Conservation (phyloP, 2,797 vertebrate genomes). For the Telmatherina bonti region DNA sequence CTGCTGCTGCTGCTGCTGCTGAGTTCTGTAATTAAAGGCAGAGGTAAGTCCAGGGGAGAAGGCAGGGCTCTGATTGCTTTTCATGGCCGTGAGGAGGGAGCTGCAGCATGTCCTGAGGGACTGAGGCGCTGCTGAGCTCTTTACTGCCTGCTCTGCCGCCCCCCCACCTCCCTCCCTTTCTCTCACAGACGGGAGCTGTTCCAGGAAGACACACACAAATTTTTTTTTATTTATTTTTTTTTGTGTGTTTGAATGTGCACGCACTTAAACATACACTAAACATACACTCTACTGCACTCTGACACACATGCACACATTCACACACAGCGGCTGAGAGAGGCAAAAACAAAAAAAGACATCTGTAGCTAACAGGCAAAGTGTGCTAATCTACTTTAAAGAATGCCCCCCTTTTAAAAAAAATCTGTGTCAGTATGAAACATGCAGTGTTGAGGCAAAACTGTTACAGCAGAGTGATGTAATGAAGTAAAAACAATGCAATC, state of each 20-base stretch:
- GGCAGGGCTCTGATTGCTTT: slow-evolving; percentile 85
- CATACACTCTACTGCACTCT: slow-evolving; percentile 3
- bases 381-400: slow-evolving; percentile 72
- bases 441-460: slow-evolving; percentile 54
- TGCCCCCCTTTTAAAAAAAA: slow-evolving; percentile 56
- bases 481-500: slow-evolving; percentile 67
- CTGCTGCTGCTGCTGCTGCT: slow-evolving; percentile 36
- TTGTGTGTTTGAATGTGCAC: slow-evolving; percentile 9
- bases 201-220: slow-evolving; percentile 66
- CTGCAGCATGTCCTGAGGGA: slow-evolving; percentile 79
- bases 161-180: slow-evolving; percentile 12
- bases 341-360: slow-evolving; percentile 56
- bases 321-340: slow-evolving; percentile 49
- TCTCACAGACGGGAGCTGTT: slow-evolving; percentile 50
- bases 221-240: slow-evolving; percentile 53
- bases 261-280: no score
- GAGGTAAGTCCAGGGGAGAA: slow-evolving; percentile 84
- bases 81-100: slow-evolving; percentile 79
- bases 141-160: slow-evolving; percentile 66
- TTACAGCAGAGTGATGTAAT: slow-evolving; percentile 59
- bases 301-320: slow-evolving; percentile 20
- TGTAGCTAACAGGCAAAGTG: slow-evolving; percentile 71
- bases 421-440: slow-evolving; percentile 64
- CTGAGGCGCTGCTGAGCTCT: slow-evolving; percentile 76
- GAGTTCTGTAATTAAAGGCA: slow-evolving; percentile 85